Evolutionary conservation across 2,888 invertebrate species (phyloP), one percentile per base, ranked within the genome.

Genomic region (Ochropacha duplaris): DNA sequence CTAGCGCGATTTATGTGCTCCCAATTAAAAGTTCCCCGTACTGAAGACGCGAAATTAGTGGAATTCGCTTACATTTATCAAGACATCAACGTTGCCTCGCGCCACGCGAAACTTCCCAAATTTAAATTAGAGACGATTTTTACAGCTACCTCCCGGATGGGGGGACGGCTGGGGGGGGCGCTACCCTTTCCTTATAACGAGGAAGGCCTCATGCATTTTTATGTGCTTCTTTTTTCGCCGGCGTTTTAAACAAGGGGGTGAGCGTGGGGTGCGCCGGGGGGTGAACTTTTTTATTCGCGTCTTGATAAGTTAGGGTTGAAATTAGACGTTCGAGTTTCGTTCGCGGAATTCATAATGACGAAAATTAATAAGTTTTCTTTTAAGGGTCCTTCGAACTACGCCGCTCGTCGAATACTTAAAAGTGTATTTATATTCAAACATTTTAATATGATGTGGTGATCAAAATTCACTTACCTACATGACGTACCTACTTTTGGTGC

Each of bases 161-260:
- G 84, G 84, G 83, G 74, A 68, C 70, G 62, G 50, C 50, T 76
- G 86, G 90, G 88, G 85, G 88, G 85, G 81, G 72, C 78, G 86
- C 90, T 93, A 91, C 93, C 93, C 93, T 93, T 93, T 93, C 92
- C 93, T 93, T 92, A 92, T 93, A 92, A 93, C 93, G 92, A 93
- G 92, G 93, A 93, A 91, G 92, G 93, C 93, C 93, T 93, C 93
- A 93, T 93, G 93, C 93, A 93, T 93, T 93, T 93, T 93, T 93
- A 93, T 93, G 93, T 93, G 92, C 93, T 93, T 92, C 93, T 93
- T 93, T 93, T 93, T 93, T 93, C 92, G 92, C 81, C 90, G 88
- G 92, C 92, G 90, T 93, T 93, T 93, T 93, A 93, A 93, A 93
- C 92, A 92, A 93, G 93, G 92, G 93, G 92, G 92, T 90, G 91